Evolutionary conservation across 2,888 invertebrate species (phyloP), one percentile per base, ranked within the genome.

Genomic region (Cephonodes hylas): DNA sequence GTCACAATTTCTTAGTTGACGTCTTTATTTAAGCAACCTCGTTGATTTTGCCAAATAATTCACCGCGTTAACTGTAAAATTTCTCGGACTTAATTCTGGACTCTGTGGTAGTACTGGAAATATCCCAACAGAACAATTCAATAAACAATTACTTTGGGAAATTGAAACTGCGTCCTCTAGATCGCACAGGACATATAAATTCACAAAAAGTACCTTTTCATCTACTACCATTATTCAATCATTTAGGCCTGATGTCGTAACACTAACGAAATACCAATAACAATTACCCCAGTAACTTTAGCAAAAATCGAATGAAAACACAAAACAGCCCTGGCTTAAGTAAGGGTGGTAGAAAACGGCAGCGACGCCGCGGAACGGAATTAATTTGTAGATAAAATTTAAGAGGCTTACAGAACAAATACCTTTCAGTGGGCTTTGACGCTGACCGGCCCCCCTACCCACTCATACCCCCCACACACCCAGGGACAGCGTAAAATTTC

Each of bases 361-460:
- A 42, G 42, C 59, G 18, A 44, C 31, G 44, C 42, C 22, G 48
- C 23, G 34, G 60, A 58, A 46, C 64, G 64, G 64, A 61, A 71
- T 70, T 71, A 67, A 70, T 70, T 73, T 62, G 64, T 63, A 68
- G 67, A 63, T 67, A 69, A 67, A 72, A 70, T 67, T 66, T 72
- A 73, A 75, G 74, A 64, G 68, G 73, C 67, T 75, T 74, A 69
- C 46, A 10, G 53, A 63, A 64, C 66, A 65, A 69, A 69, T 68
- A 69, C 68, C 69, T 67, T 70, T 71, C 57, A 66, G 63, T 68
- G 42, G 58, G 61, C 68, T 74, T 74, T 71, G 69, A 72, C 64
- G 63, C 61, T 45, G 57, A 57, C 56, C 61, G 57, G 46, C 60
- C 42, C 27, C 25, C 22, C 7, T 23, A 10, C 3, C 31, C n/a